These are phyloP conservation scores for Podargus strigoides DNA, from an alignment of 2,797 vertebrate species.

Conservation along the genomic window DNA sequence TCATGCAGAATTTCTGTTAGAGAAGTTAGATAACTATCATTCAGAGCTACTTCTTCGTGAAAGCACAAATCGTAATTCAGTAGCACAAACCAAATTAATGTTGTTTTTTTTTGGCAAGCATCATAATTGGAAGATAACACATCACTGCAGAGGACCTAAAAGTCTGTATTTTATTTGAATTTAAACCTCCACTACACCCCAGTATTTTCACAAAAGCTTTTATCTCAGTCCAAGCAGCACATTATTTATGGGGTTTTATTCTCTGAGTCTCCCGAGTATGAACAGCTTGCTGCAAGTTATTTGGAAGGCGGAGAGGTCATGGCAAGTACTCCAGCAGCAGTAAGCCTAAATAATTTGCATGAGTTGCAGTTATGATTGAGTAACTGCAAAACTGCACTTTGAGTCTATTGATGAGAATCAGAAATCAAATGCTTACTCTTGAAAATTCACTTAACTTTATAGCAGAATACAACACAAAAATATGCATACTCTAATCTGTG, in stretches of 20 bases:
- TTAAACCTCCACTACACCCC: not conserved
- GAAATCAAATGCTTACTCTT: not conserved
- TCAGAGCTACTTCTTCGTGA: not conserved
- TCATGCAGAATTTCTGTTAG: not conserved
- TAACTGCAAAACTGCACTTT: not conserved
- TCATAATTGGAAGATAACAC: not conserved
- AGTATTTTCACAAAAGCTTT: not conserved
- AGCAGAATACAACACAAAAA: not conserved
- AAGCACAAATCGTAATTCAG: not conserved
- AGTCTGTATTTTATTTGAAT: not conserved
- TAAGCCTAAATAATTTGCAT: not conserved
- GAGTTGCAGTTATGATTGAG: not conserved
- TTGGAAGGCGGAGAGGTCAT: not conserved
- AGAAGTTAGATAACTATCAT: not conserved
- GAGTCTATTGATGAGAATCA: not conserved
- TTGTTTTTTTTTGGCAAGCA: not conserved
- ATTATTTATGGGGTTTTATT: not conserved
- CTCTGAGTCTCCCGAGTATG: conserved; percentile 1
- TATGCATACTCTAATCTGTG: not conserved
- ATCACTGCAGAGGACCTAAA: not conserved
- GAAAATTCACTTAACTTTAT: not conserved
- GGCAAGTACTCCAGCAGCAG: not conserved
- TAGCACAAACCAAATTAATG: not conserved
- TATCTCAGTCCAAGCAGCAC: conserved; percentile 10
- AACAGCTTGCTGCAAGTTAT: not conserved